Percentiles rank a stretch among this genome's conserved stretches.
These are phyloP conservation scores for Abramis brama DNA, from an alignment of 2,113 vertebrate genomes.

Conservation along the genomic window DNA sequence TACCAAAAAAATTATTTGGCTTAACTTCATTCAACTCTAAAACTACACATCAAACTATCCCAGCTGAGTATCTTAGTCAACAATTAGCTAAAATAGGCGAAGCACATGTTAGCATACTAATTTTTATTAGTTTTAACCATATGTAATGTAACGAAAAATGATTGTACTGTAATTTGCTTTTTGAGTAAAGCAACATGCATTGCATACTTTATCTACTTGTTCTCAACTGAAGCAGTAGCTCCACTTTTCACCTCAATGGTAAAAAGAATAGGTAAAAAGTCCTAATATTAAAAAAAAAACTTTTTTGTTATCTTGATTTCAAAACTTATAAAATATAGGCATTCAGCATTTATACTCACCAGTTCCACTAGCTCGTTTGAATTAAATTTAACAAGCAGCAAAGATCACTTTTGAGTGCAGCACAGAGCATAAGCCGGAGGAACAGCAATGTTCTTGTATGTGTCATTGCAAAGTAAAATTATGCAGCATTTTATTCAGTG, in stretches of 20 bases:
- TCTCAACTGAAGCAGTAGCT: neutral
- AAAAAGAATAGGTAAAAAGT: too few species aligned
- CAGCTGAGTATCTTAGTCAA: neutral
- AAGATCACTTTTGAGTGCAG: neutral
- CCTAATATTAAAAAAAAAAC: too few species aligned
- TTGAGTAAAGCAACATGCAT: neutral
- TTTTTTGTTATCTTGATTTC: neutral
- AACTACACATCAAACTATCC: neutral
- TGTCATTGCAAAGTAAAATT: neutral
- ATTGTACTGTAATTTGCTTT: neutral
- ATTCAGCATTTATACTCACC: neutral
- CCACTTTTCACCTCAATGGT: neutral
- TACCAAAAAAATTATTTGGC: too few species aligned
- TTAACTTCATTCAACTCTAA: too few species aligned
- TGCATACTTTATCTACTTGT: neutral
- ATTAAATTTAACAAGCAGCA: neutral
- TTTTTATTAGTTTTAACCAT: neutral
- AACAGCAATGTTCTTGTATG: neutral
- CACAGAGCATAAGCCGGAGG: neutral
- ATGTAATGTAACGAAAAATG: neutral
- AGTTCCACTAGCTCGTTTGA: neutral
- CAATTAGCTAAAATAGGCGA: neutral
- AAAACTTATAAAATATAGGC: neutral
- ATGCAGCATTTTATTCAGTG: neutral
- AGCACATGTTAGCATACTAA: neutral